These are phyloP conservation scores for Pelodytes ibericus DNA, from an alignment of 2,797 vertebrate species.

Conservation along the genomic window DNA sequence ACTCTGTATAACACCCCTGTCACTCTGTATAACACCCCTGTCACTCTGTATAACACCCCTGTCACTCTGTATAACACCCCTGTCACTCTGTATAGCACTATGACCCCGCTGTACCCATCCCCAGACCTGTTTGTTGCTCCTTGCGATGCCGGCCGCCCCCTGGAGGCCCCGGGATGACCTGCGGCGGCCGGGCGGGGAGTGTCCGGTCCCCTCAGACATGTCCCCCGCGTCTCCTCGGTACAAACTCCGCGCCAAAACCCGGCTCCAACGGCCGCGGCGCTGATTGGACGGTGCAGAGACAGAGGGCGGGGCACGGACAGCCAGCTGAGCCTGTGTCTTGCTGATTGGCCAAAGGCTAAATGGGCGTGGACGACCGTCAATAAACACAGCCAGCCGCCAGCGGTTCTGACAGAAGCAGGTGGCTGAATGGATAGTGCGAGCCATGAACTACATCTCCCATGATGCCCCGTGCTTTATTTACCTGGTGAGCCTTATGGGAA, in stretches of 20 bases:
- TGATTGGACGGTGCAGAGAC: constrained; percentile 14
- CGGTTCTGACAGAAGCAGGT: no score
- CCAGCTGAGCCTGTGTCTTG: background rate
- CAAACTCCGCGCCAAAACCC: constrained; percentile 13
- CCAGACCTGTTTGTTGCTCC: constrained; percentile 23
- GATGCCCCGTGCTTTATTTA: no score
- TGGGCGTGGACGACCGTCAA: background rate
- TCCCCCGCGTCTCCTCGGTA: background rate
- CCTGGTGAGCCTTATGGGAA: no score
- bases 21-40: no score
- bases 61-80: no score
- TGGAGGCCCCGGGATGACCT: constrained; percentile 1
- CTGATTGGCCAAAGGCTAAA: background rate
- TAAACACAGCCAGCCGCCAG: background rate
- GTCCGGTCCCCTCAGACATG: background rate
- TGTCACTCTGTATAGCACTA: no score
- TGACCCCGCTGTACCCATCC: no score
- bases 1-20: no score
- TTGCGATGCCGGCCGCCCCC: background rate
- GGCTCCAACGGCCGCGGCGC: constrained; percentile 6
- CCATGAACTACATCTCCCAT: no score
- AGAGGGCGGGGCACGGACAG: background rate
- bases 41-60: no score
- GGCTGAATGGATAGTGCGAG: no score
- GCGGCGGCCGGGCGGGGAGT: constrained; percentile 7